Evolutionary conservation across 2,888 invertebrate genomes (phyloP).

Genomic region (Agrotis puta): DNA sequence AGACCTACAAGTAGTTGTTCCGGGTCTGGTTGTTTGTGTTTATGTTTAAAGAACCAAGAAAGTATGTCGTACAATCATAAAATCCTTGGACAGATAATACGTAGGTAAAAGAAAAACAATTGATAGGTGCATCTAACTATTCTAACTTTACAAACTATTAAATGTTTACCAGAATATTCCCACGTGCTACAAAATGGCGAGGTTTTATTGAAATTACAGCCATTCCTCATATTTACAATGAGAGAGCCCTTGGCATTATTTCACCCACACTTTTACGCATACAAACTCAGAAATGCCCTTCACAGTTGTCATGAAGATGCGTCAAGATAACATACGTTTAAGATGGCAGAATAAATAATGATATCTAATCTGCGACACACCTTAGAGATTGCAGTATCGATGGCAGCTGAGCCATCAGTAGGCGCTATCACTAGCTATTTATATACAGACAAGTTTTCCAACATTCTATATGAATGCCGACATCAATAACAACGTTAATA

Average conservation of each 20-base stretch:
- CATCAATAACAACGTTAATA: slow-evolving; percentile 60
- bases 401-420: slow-evolving; percentile 64
- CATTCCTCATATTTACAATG: slow-evolving; percentile 42
- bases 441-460: slow-evolving; percentile 72
- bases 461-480: slow-evolving; percentile 55
- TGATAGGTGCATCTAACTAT: slow-evolving; percentile 5
- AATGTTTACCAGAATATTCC: slow-evolving; percentile 19
- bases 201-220: slow-evolving; percentile 31
- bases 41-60: no score
- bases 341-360: slow-evolving; percentile 68
- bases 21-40: no score
- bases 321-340: slow-evolving; percentile 63
- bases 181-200: slow-evolving; percentile 30
- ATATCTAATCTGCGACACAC: slow-evolving; percentile 67
- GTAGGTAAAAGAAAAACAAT: background rate
- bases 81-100: no score
- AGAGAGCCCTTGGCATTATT: slow-evolving; percentile 51
- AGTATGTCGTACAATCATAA: background rate
- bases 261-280: slow-evolving; percentile 55
- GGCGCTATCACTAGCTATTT: slow-evolving; percentile 72
- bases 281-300: slow-evolving; percentile 66
- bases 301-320: slow-evolving; percentile 68
- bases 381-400: slow-evolving; percentile 74
- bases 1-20: no score
- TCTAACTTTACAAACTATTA: background rate